Evolutionary conservation across 2,888 invertebrate genomes (phyloP).

Genomic region (Cheilosia variabilis): DNA sequence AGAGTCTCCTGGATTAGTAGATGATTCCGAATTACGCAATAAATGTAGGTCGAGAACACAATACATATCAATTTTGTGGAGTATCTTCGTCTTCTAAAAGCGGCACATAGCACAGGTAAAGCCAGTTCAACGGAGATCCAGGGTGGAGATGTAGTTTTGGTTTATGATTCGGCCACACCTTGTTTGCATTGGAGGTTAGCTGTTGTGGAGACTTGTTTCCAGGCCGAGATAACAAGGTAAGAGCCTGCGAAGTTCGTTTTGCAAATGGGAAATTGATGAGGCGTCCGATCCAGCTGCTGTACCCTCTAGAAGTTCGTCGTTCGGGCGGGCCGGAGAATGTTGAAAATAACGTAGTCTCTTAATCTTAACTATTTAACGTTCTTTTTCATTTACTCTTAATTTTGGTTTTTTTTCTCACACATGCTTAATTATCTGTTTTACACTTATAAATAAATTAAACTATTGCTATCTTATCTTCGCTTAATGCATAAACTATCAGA

Average conservation of each 20-base stretch:
- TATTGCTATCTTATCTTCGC: no score
- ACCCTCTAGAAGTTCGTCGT: constrained; percentile 36
- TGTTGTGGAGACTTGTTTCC: constrained; percentile 28
- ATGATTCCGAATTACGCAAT: not conserved
- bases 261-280: constrained; percentile 24
- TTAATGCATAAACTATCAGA: no score
- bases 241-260: constrained; percentile 51
- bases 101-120: constrained; percentile 9
- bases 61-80: constrained; percentile 32
- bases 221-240: constrained; percentile 36
- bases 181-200: constrained; percentile 54
- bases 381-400: no score
- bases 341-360: constrained; percentile 15
- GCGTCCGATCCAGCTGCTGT: constrained; percentile 32
- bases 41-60: constrained; percentile 36
- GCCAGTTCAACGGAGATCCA: constrained; percentile 15
- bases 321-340: constrained; percentile 44
- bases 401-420: no score
- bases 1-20: not conserved
- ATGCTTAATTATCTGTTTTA: no score
- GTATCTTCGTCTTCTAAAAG: constrained; percentile 19
- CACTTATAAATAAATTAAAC: no score
- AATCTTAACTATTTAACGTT: no score
- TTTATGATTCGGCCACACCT: constrained; percentile 44
- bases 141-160: constrained; percentile 51